Evolutionary conservation across 1,140 invertebrate genomes (phyloP).

Genomic region (Galleria mellonella): DNA sequence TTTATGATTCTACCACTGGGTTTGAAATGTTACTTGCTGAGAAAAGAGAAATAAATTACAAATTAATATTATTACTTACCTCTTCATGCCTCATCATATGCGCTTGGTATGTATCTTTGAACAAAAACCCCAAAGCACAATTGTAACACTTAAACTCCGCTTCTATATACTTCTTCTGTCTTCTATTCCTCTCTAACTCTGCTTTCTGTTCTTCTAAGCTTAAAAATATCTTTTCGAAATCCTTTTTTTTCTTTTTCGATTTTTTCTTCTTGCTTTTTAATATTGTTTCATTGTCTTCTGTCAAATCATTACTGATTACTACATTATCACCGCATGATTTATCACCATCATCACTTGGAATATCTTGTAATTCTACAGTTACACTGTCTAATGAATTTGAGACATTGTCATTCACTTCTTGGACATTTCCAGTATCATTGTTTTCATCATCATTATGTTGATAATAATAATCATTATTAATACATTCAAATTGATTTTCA

Average conservation of each 20-base stretch:
- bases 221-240: conserved; percentile 37
- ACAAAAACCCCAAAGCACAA: conserved; percentile 54
- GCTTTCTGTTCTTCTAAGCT: conserved; percentile 55
- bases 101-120: conserved; percentile 59
- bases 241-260: conserved; percentile 26
- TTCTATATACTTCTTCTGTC: conserved; percentile 51
- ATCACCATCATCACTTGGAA: conserved; percentile 5
- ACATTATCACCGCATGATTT: conserved; percentile 6
- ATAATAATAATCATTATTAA: conserved; percentile 10
- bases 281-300: background rate
- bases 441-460: conserved; percentile 15
- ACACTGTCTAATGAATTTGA: background rate
- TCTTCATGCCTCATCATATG: conserved; percentile 71
- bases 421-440: conserved; percentile 2
- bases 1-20: no score
- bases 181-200: conserved; percentile 53
- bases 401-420: no score
- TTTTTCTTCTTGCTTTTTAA: conserved; percentile 6
- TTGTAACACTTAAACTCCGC: conserved; percentile 62
- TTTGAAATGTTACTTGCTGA: no score
- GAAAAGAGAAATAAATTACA: background rate
- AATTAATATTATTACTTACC: conserved; percentile 19
- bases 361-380: background rate
- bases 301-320: conserved; percentile 4
- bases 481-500: background rate